A percentile compares a stretch with the other conserved stretches of the same genome.
phyloP scores from a whole-genome alignment of 2,113 vertebrate species.

The Capreolus pygargus region DNA sequence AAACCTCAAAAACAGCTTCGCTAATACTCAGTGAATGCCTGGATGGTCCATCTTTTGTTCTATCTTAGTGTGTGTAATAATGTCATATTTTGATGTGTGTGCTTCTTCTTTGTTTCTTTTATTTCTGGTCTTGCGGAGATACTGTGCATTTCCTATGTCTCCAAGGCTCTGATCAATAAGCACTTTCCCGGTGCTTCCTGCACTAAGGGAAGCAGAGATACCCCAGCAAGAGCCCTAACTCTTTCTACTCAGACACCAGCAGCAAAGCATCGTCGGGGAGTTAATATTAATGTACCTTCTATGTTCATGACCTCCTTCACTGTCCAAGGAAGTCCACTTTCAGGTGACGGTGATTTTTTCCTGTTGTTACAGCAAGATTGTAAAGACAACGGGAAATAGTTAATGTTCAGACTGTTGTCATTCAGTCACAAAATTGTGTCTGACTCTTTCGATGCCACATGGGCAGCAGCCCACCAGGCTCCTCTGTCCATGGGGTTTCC shows the following conservation, averaged over 20 bases:
- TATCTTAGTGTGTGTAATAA: neutral
- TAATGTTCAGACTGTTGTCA: neutral
- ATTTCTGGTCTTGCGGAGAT: neutral
- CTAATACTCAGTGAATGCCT: neutral
- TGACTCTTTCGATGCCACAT: neutral
- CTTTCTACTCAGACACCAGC: neutral
- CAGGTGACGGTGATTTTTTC: neutral
- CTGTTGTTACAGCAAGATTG: neutral
- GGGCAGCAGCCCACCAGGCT: neutral
- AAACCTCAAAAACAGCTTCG: neutral
- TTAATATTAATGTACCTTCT: neutral
- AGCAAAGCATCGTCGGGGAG: neutral
- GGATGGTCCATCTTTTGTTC: neutral
- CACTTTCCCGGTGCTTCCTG: neutral
- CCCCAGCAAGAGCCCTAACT: neutral
- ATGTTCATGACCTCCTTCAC: neutral
- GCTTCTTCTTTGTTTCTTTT: neutral
- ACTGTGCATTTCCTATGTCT: neutral
- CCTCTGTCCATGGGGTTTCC: neutral
- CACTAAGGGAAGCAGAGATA: neutral
- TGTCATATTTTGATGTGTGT: neutral
- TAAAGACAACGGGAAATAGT: neutral
- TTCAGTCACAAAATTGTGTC: neutral
- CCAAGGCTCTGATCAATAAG: neutral
- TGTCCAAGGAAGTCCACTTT: neutral